Percentiles rank a stretch among this genome's conserved stretches.
These are phyloP conservation scores for Zosterops borbonicus DNA, from an alignment of 2,113 vertebrate genomes.

Conservation along the genomic window DNA sequence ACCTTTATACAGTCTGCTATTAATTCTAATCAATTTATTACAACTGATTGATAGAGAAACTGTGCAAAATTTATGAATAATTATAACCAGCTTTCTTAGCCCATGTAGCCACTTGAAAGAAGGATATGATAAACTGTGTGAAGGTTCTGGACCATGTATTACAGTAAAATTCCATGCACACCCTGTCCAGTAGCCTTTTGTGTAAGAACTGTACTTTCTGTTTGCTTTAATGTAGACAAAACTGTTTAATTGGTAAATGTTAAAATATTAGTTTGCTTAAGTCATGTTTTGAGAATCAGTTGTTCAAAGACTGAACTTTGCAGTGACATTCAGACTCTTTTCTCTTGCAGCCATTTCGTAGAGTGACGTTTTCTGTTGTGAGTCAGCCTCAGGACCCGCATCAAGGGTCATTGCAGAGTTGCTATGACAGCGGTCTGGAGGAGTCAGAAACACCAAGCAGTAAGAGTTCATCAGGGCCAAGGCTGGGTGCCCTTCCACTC, in stretches of 20 bases:
- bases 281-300: conserved; percentile 75
- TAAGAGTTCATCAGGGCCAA: conserved; percentile 99
- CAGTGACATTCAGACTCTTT: conserved; percentile 96
- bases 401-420: conserved; percentile 99
- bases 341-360: conserved; percentile 99
- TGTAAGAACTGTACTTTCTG: neutral
- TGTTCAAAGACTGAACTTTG: conserved; percentile 61
- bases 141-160: neutral
- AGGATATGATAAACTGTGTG: neutral
- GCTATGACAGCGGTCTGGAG: conserved; percentile 99
- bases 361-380: conserved; percentile 99
- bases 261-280: conserved; percentile 57
- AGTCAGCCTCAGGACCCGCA: conserved; percentile 99
- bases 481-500: conserved; percentile 98
- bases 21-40: neutral
- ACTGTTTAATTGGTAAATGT: conserved; percentile 32
- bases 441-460: conserved; percentile 99
- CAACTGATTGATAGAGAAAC: neutral
- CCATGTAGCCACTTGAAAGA: neutral
- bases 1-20: neutral
- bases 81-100: neutral
- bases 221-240: conserved; percentile 22
- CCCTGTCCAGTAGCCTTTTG: neutral
- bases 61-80: neutral
- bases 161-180: neutral